phyloP scores from a whole-genome alignment of 2,113 vertebrate species.

The Oncorhynchus nerka region DNA sequence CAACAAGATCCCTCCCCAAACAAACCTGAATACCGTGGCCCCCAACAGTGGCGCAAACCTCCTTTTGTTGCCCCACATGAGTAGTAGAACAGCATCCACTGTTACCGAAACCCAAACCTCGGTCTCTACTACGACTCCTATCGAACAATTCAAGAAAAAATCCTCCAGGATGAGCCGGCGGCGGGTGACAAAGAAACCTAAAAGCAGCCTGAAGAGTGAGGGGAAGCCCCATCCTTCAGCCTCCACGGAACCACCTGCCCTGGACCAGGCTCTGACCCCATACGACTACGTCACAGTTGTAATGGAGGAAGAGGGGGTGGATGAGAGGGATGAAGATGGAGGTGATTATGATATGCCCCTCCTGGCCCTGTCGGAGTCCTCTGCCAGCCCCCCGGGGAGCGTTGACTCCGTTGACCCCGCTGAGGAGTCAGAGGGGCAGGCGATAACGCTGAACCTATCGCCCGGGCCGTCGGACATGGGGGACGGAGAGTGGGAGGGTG shows the following conservation, averaged over 20 bases:
- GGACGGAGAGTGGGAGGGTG: conserved; percentile 9
- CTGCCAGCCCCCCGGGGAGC: conserved; percentile 22
- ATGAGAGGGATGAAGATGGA: conserved; percentile 35
- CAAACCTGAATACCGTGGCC: background rate
- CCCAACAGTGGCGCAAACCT: background rate
- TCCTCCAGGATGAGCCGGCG: background rate
- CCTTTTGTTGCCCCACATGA: too few species aligned
- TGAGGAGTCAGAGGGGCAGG: conserved; percentile 33
- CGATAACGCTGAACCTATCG: background rate
- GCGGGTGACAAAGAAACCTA: too few species aligned
- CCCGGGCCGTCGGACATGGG: background rate
- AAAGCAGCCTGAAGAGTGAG: background rate
- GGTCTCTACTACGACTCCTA: too few species aligned
- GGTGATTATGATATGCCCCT: conserved; percentile 10
- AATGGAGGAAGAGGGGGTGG: background rate
- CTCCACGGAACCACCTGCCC: too few species aligned
- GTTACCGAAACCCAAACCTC: too few species aligned
- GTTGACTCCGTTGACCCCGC: background rate
- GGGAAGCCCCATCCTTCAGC: background rate
- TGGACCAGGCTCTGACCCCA: background rate
- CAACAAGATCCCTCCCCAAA: conserved; percentile 1
- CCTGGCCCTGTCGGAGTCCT: conserved; percentile 52
- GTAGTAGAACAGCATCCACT: too few species aligned
- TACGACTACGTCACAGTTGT: background rate
- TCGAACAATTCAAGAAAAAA: background rate